phyloP scores from a whole-genome alignment of 1,140 invertebrate species.

The Daktulosphaira vitifoliae region DNA sequence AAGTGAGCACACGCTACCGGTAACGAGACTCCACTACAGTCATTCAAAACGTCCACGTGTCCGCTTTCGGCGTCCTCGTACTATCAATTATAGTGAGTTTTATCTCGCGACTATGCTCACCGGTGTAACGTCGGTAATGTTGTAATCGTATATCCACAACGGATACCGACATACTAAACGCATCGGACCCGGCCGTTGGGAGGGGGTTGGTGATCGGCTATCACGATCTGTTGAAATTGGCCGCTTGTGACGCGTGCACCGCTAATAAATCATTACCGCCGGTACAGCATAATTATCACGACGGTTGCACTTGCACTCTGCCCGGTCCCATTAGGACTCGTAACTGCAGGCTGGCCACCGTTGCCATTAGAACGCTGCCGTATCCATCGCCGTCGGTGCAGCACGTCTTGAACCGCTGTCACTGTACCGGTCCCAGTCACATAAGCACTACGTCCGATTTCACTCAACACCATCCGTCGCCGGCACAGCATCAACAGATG shows the following conservation, averaged over 20 bases:
- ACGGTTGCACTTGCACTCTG: neutral
- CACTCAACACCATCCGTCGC: neutral
- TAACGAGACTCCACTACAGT: neutral
- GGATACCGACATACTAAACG: neutral
- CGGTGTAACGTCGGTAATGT: neutral
- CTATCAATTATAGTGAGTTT: too few relatives aligned
- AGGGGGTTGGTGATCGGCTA: neutral
- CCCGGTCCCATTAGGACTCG: neutral
- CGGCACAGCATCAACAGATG: conserved; percentile 17
- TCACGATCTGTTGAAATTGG: neutral
- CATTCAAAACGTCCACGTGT: conserved; percentile 6
- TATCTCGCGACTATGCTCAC: too few relatives aligned
- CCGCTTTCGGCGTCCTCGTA: too few relatives aligned
- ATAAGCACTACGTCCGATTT: neutral
- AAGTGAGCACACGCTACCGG: conserved; percentile 23
- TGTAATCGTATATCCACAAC: neutral
- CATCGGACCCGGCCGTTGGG: neutral
- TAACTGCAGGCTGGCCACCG: conserved; percentile 19
- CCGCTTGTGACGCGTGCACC: neutral
- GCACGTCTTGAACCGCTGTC: neutral
- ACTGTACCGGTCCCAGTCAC: neutral
- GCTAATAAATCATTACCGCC: neutral
- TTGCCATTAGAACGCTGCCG: conserved; percentile 9
- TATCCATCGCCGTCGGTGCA: neutral
- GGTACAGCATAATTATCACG: neutral